phyloP scores from a whole-genome alignment of 2,888 invertebrate species.

The Tanypteryx hageni region DNA sequence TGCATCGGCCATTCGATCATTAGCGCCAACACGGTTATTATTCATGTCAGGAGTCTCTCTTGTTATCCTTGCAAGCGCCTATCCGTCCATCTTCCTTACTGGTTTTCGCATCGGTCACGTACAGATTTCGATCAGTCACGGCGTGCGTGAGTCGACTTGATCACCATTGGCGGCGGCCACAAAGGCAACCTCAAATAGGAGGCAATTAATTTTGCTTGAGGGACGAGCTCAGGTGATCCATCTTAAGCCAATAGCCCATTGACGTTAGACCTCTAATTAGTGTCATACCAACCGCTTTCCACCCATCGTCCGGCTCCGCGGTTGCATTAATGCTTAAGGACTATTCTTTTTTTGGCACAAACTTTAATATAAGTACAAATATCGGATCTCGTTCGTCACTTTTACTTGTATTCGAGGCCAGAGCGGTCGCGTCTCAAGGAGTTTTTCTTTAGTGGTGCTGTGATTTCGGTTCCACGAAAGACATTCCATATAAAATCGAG shows the following conservation, averaged over 20 bases:
- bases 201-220: slow-evolving; percentile 42
- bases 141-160: slow-evolving; percentile 38
- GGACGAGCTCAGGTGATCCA: neutral
- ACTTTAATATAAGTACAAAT: too few species aligned
- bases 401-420: too few species aligned
- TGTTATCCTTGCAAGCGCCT: neutral
- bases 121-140: slow-evolving; percentile 30
- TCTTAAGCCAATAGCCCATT: neutral
- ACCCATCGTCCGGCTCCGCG: too few species aligned
- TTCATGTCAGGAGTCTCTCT: slow-evolving; percentile 39
- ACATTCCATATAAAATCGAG: too few species aligned
- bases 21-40: slow-evolving; percentile 14
- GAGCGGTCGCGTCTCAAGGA: too few species aligned
- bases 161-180: neutral
- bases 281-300: neutral
- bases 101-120: slow-evolving; percentile 37
- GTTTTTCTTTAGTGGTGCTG: too few species aligned
- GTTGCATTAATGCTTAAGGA: too few species aligned
- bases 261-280: slow-evolving; percentile 25
- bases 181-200: slow-evolving; percentile 37
- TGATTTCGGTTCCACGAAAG: too few species aligned
- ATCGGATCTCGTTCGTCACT: too few species aligned
- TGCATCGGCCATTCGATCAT: slow-evolving; percentile 4
- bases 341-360: too few species aligned
- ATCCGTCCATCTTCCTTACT: slow-evolving; percentile 31